These are phyloP conservation scores for Cosmopolites sordidus DNA, from an alignment of 2,888 invertebrate species.

Conservation along the genomic window DNA sequence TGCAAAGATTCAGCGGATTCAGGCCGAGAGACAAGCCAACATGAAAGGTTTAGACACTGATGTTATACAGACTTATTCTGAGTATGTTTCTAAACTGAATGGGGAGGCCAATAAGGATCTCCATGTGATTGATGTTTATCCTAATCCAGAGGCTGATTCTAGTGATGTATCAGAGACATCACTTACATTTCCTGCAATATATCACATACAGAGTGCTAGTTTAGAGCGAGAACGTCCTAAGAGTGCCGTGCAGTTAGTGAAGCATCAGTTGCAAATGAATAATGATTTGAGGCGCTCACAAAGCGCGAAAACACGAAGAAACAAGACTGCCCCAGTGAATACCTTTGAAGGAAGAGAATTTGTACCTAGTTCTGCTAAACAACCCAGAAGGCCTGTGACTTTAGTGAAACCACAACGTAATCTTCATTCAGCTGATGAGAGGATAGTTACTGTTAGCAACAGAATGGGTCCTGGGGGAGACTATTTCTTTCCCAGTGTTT, in stretches of 20 bases:
- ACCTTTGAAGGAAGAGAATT: conserved; percentile 12
- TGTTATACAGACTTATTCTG: conserved; percentile 43
- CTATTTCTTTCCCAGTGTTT: conserved; percentile 16
- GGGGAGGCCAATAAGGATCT: conserved; percentile 24
- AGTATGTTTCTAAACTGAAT: conserved; percentile 41
- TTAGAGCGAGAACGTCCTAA: conserved; percentile 39
- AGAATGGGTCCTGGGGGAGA: conserved; percentile 32
- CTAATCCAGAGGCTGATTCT: conserved; percentile 9
- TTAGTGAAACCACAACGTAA: conserved; percentile 19
- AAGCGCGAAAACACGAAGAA: conserved; percentile 35
- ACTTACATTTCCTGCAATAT: conserved; percentile 39
- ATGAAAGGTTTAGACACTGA: conserved; percentile 36
- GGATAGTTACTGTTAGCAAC: conserved; percentile 30
- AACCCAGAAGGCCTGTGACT: background rate
- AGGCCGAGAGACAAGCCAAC: conserved; percentile 31
- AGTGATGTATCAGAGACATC: conserved; percentile 20
- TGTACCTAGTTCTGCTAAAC: conserved; percentile 5
- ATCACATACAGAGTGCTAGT: conserved; percentile 27
- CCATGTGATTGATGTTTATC: conserved; percentile 9
- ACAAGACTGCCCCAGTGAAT: conserved; percentile 44
- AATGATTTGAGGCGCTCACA: conserved; percentile 20
- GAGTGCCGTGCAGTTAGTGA: conserved; percentile 45
- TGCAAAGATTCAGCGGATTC: conserved; percentile 41
- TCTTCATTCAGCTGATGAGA: conserved; percentile 42
- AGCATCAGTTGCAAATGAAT: conserved; percentile 40